Evolutionary conservation across 2,888 invertebrate genomes (phyloP), one percentile per base, ranked within the genome.

Genomic region (Noctua janthe): DNA sequence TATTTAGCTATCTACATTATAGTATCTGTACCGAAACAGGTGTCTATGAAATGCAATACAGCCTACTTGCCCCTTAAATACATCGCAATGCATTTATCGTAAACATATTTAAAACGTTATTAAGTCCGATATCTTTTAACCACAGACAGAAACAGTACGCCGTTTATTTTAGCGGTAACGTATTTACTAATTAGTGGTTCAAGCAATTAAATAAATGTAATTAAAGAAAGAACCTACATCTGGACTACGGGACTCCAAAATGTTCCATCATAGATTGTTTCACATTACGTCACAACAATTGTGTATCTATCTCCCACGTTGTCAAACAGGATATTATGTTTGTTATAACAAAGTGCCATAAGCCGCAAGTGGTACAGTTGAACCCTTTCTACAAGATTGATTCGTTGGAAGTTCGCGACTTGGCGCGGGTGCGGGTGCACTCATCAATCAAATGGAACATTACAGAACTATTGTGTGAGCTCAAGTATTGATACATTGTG

Each of bases 301-400:
- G 49, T 70, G 82, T 80, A 83, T 84, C 56, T 84, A 67, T 74
- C 47, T 49, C 69, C 15, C 80, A n/a, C n/a, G 83, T 66, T 39
- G 83, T 74, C 82, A 87, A 87, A 83, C 83, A 78, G 87, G 86
- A 84, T 74, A 86, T 86, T 82, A 82, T 72, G 81, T 86, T 67
- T 86, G 86, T 86, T 72, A 75, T 54, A 78, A 77, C 72, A 74
- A 86, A 86, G 77, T 82, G 62, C 59, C n/a, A 54, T 73, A 83
- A 83, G 39, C 73, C 78, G 15, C 64, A 78, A 86, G 29, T 67
- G 83, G 15, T 56, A 72, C 76, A 77, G 82, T 66, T 62, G 62
- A 76, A 86, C 81, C 87, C 81, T 80, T 82, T 70, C 74, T 72
- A 35, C 70, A 88, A 89, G 88, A 89, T 89, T 89, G 89, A 89